Evolutionary conservation across 2,888 invertebrate species (phyloP).

Genomic region (Cremastinae sp.): DNA sequence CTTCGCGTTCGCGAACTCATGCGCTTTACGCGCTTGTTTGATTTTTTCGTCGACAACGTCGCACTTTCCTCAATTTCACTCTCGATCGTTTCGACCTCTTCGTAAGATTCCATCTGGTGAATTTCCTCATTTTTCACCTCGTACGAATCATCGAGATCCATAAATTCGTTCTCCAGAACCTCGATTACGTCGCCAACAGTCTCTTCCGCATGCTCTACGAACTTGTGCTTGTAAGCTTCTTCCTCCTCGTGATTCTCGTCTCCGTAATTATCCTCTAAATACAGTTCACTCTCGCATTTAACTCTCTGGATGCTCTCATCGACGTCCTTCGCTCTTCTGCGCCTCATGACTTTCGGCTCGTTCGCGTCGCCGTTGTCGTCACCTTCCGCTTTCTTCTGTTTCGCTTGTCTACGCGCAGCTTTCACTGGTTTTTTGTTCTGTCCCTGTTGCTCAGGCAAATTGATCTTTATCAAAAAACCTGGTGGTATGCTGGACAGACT

Average conservation of each 20-base stretch:
- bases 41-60: conserved; percentile 24
- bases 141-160: conserved; percentile 1
- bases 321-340: conserved; percentile 32
- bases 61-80: conserved; percentile 43
- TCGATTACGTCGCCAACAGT: conserved; percentile 37
- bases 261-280: neutral
- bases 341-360: conserved; percentile 9
- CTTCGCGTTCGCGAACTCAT: conserved; percentile 69
- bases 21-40: conserved; percentile 50
- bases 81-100: conserved; percentile 19
- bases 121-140: neutral
- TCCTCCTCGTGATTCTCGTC: neutral
- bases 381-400: conserved; percentile 1
- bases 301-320: neutral
- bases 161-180: conserved; percentile 39
- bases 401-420: conserved; percentile 55
- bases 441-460: conserved; percentile 72
- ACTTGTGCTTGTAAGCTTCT: neutral
- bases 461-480: conserved; percentile 77
- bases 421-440: conserved; percentile 59
- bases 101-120: conserved; percentile 53
- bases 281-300: neutral
- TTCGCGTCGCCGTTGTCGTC: neutral
- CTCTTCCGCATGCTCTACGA: conserved; percentile 12
- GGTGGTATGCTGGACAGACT: conserved; percentile 78